Base-by-base conservation (phyloP, 1,140 invertebrate genomes). In the Helicoverpa armigera region DNA sequence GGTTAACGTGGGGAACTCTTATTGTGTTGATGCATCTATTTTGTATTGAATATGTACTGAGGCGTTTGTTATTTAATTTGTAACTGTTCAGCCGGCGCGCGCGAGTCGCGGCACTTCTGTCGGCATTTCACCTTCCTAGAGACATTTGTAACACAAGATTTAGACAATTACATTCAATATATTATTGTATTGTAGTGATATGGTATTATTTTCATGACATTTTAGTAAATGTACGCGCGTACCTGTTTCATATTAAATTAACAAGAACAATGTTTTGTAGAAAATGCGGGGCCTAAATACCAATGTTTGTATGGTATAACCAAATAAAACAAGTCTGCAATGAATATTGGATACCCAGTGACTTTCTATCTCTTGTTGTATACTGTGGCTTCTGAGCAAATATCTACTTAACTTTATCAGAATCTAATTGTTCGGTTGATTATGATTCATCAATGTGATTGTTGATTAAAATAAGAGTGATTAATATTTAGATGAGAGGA, bases 201-300 rank as follows among this genome's bases (percentile, higher is more conserved):
- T 85, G 85, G 84, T 88, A 87, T 91, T 88, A 87, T 85, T 90
- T 91, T 91, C 87, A 90, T 86, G 85, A 87, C 85, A 88, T 88
- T 88, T 88, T 91, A 91, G 87, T 92, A 88, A 88, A 91, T 90
- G 90, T 91, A 93, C 89, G 87, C 87, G 88, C 87, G 92, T 93
- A 93, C 90, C 92, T 92, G 92, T 92, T 89, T 87, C 86, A 81
- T 82, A 63, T 84, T 83, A 86, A 87, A 88, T 82, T 83, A 84
- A 86, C 67, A 82, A 78, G 81, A 80, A 83, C 83, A 82, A 81
- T 88, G 80, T 86, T 85, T 87, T 84, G 85, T 86, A 85, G 86
- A 82, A 88, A 85, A 85, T 86, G 84, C 82, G 86, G 87, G 90
- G 91, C 91, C 91, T 92, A 93, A 91, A 85, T 85, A 82, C 85